Evolutionary conservation across 2,888 invertebrate genomes (phyloP).

Genomic region (Rosalia funebris): DNA sequence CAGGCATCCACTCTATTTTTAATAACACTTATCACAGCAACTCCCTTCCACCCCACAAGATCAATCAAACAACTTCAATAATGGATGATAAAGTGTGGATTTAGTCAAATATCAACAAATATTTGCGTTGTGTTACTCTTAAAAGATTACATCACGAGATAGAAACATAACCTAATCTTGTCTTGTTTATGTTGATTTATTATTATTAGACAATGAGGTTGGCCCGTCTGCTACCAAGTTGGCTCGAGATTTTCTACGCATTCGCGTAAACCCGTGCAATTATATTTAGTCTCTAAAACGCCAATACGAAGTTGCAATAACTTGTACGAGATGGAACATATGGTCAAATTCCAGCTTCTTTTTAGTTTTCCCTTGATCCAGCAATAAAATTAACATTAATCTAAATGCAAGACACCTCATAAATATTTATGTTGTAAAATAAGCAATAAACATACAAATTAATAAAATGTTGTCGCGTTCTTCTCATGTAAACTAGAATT

Average conservation of each 20-base stretch:
- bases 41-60: constrained; percentile 26
- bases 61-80: constrained; percentile 18
- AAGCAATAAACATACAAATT: too few species aligned
- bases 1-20: constrained; percentile 16
- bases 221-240: constrained; percentile 3
- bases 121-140: constrained; percentile 45
- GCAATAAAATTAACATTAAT: constrained; percentile 28
- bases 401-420: constrained; percentile 24
- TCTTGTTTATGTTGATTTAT: constrained; percentile 42
- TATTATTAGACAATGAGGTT: constrained; percentile 20
- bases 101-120: constrained; percentile 46
- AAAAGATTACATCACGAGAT: constrained; percentile 48
- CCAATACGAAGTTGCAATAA: not conserved
- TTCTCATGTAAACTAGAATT: too few species aligned
- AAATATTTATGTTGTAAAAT: constrained; percentile 14
- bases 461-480: too few species aligned
- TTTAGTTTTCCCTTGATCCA: constrained; percentile 6
- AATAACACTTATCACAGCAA: constrained; percentile 18
- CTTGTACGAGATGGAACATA: not conserved
- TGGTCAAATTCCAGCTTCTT: not conserved
- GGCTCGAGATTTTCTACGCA: constrained; percentile 2
- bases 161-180: constrained; percentile 46
- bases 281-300: not conserved
- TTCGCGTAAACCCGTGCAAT: not conserved
- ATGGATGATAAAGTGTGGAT: constrained; percentile 19